phyloP scores from a whole-genome alignment of 2,888 invertebrate species.

The Dasypolia templi region DNA sequence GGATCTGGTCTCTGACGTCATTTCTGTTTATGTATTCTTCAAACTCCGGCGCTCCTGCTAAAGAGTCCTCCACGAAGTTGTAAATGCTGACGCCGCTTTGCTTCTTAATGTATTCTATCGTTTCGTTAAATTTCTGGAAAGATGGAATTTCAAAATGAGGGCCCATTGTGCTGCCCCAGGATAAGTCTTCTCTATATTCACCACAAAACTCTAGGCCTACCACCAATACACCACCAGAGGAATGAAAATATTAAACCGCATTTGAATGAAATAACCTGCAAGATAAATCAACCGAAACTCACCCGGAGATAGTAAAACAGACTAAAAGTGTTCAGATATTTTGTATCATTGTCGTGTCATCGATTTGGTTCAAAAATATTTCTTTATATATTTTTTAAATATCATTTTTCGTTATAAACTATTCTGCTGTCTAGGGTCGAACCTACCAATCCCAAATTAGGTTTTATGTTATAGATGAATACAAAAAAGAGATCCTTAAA shows the following conservation, averaged over 20 bases:
- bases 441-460: background rate
- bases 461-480: background rate
- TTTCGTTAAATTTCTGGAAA: constrained; percentile 79
- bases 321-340: background rate
- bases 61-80: constrained; percentile 71
- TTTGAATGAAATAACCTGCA: background rate
- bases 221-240: background rate
- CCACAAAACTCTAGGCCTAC: too few species aligned
- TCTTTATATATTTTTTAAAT: background rate
- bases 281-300: background rate
- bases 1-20: constrained; percentile 85
- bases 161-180: background rate
- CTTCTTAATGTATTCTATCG: constrained; percentile 78
- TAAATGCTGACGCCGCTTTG: constrained; percentile 74
- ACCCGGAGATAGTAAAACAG: background rate
- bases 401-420: background rate
- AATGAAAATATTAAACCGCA: background rate
- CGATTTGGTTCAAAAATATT: background rate
- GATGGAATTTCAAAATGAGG: background rate
- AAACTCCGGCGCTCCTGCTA: constrained; percentile 53
- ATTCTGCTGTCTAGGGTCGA: background rate
- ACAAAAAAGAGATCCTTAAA: background rate
- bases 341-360: background rate
- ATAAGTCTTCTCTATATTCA: background rate
- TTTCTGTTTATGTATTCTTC: constrained; percentile 73